Conservation (phyloP, 1,140 invertebrate genomes). For the Neomicropteryx cornuta region DNA sequence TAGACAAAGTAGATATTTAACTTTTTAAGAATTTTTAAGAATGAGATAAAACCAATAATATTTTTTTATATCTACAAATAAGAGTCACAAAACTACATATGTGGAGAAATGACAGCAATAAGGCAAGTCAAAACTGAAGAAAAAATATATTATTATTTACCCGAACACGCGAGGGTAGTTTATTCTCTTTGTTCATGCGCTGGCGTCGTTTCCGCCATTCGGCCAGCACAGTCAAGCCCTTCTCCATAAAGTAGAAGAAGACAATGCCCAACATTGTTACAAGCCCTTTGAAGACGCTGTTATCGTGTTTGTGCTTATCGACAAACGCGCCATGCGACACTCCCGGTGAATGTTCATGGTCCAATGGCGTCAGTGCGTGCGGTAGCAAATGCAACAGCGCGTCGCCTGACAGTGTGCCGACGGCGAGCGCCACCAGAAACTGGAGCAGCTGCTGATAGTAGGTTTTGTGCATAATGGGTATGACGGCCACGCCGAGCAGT, state of each 20-base stretch:
- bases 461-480: slow-evolving; percentile 79
- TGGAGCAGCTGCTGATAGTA: slow-evolving; percentile 86
- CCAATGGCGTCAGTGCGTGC: slow-evolving; percentile 56
- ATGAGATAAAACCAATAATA: no score
- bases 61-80: no score
- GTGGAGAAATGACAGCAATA: no score
- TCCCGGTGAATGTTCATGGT: slow-evolving; percentile 33
- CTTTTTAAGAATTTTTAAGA: no score
- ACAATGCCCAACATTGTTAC: slow-evolving; percentile 71
- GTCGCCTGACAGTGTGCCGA: slow-evolving; percentile 85
- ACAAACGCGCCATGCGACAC: slow-evolving; percentile 26
- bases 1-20: no score
- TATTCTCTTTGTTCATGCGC: slow-evolving; percentile 44
- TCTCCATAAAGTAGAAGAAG: slow-evolving; percentile 80
- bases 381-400: slow-evolving; percentile 87
- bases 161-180: slow-evolving; percentile 47
- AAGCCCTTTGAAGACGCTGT: slow-evolving; percentile 74
- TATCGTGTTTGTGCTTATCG: slow-evolving; percentile 36
- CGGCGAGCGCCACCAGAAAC: slow-evolving; percentile 83
- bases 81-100: no score
- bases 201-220: slow-evolving; percentile 62
- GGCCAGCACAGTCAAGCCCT: slow-evolving; percentile 64
- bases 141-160: slow-evolving; percentile 25
- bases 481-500: slow-evolving; percentile 69
- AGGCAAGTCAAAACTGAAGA: slow-evolving; percentile 7